Percentiles rank a stretch among this genome's conserved stretches.
These are phyloP conservation scores for Sparus aurata DNA, from an alignment of 2,797 vertebrate genomes.

Conservation along the genomic window DNA sequence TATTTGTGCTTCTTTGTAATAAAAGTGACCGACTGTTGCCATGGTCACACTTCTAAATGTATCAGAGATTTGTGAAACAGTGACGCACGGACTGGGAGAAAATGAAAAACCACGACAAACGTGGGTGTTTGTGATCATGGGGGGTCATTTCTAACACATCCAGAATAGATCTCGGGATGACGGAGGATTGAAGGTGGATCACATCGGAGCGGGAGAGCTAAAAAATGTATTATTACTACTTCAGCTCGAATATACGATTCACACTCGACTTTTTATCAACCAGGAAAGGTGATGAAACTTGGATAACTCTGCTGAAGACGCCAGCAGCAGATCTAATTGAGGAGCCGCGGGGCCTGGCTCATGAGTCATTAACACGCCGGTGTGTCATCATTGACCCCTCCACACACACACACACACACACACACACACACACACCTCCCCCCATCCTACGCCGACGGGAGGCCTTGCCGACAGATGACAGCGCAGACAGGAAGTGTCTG, in stretches of 20 bases:
- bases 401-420: neutral
- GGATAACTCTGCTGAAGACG: conserved; percentile 45
- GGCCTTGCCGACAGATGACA: conserved; percentile 82
- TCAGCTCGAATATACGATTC: conserved; percentile 11
- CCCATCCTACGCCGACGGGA: conserved; percentile 54
- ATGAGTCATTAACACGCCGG: conserved; percentile 76
- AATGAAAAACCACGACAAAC: neutral
- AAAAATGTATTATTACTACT: neutral
- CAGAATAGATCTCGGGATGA: neutral
- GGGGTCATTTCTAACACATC: neutral
- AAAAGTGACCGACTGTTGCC: conserved; percentile 47
- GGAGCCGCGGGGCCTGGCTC: conserved; percentile 56
- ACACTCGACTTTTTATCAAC: conserved; percentile 41
- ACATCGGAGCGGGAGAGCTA: neutral
- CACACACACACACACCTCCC: conserved; percentile 8
- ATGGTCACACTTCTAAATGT: conserved; percentile 12
- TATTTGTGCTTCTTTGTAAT: conserved; percentile 29
- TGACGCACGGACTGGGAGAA: neutral
- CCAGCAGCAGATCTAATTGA: conserved; percentile 65
- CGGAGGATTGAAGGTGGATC: neutral
- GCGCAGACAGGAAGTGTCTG: conserved; percentile 85
- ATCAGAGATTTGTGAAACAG: conserved; percentile 18
- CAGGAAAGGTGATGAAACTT: conserved; percentile 51
- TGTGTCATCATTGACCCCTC: conserved; percentile 79
- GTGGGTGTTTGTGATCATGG: neutral